Conservation (phyloP, 2,113 vertebrate genomes). For the Passer montanus region DNA sequence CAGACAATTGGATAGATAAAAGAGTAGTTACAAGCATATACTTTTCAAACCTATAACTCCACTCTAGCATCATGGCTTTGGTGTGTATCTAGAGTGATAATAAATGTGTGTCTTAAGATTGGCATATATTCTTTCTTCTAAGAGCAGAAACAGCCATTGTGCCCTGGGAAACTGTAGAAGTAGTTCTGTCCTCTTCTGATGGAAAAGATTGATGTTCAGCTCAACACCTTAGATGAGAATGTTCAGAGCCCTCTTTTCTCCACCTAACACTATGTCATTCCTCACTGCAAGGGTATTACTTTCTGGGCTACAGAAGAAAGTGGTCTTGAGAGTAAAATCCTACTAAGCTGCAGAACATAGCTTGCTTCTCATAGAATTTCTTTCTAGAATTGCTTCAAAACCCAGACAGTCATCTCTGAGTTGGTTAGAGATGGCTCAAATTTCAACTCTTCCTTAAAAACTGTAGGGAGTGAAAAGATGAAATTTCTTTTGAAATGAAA, state of each 20-base stretch:
- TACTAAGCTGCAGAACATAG: background rate
- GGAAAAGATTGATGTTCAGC: background rate
- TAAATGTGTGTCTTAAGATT: background rate
- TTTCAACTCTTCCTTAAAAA: conserved; percentile 5
- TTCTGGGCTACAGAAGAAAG: background rate
- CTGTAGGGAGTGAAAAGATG: background rate
- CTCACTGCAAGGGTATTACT: background rate
- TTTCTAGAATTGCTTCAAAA: background rate
- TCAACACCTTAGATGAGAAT: background rate
- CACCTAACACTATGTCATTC: background rate
- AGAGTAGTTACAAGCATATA: background rate
- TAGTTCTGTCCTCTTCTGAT: background rate
- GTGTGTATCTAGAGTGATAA: background rate
- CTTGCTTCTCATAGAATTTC: background rate
- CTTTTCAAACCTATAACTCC: background rate
- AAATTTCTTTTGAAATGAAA: conserved; percentile 38
- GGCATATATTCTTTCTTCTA: background rate
- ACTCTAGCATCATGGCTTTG: background rate
- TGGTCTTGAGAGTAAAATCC: background rate
- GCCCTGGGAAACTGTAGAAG: background rate
- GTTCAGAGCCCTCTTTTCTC: background rate
- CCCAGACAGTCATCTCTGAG: background rate
- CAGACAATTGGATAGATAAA: background rate
- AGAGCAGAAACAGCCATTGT: background rate
- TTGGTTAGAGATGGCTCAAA: background rate